Conservation (phyloP, 2,888 invertebrate species). For the Miltochrista miniata region DNA sequence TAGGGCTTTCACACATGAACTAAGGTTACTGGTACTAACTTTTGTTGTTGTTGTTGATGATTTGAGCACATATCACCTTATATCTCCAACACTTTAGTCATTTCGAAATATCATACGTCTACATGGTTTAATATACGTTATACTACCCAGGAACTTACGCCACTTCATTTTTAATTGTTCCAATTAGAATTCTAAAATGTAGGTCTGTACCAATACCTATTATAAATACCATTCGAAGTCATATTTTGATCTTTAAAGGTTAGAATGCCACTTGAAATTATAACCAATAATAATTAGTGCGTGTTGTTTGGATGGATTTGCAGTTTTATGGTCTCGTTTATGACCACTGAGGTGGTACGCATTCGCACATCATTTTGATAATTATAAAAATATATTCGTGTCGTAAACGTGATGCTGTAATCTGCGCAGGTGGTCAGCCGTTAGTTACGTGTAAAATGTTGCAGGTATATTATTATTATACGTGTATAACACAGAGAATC, state of each 20-base stretch:
- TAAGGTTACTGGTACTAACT: too few species aligned
- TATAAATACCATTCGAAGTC: background rate
- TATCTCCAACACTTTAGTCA: too few species aligned
- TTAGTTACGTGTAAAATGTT: background rate
- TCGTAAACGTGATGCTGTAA: background rate
- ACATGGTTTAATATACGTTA: too few species aligned
- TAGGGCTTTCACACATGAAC: too few species aligned
- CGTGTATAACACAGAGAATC: background rate
- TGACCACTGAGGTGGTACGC: background rate
- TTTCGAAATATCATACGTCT: too few species aligned
- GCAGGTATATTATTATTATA: background rate
- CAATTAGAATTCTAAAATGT: too few species aligned
- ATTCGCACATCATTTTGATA: background rate
- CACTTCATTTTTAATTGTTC: too few species aligned
- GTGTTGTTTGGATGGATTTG: slow-evolving; percentile 5
- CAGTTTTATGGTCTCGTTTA: slow-evolving; percentile 3
- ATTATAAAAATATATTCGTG: background rate
- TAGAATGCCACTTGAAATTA: background rate
- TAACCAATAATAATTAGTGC: slow-evolving; percentile 3
- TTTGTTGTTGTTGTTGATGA: too few species aligned
- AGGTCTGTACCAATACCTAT: too few species aligned
- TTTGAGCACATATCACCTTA: too few species aligned
- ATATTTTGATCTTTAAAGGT: background rate
- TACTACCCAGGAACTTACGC: too few species aligned
- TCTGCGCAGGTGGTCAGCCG: background rate